Evolutionary conservation across 2,113 vertebrate species (phyloP).

Genomic region (Lophochroa leadbeateri): DNA sequence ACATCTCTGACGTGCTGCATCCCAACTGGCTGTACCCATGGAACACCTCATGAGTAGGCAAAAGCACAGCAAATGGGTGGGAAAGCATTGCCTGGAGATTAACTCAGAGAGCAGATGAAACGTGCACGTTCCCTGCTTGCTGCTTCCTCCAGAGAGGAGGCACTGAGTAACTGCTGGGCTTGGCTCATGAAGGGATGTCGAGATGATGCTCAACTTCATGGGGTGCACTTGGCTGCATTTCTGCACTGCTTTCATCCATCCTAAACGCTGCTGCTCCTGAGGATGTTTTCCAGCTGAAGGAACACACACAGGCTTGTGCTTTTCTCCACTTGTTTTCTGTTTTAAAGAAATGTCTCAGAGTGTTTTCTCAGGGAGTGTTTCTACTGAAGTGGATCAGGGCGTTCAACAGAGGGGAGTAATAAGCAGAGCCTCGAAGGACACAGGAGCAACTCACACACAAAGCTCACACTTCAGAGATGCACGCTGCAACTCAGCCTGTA

Average conservation of each 20-base stretch:
- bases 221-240: not conserved
- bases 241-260: not conserved
- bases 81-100: not conserved
- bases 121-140: rapidly evolving
- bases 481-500: not conserved
- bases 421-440: not conserved
- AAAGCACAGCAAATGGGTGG: not conserved
- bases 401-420: not conserved
- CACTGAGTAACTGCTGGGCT: not conserved
- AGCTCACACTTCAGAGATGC: not conserved
- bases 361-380: not conserved
- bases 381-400: not conserved
- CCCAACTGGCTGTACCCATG: not conserved
- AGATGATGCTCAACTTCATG: rapidly evolving
- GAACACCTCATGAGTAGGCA: not conserved
- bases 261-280: not conserved
- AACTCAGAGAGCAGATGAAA: not conserved
- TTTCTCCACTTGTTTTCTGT: not conserved
- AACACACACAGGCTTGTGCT: not conserved
- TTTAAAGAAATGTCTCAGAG: not conserved
- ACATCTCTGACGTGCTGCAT: not conserved
- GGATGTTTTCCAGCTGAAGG: not conserved
- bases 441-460: not conserved
- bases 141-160: not conserved
- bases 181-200: not conserved